phyloP scores from a whole-genome alignment of 2,888 invertebrate genomes.

The Orchesellides sinensis region DNA sequence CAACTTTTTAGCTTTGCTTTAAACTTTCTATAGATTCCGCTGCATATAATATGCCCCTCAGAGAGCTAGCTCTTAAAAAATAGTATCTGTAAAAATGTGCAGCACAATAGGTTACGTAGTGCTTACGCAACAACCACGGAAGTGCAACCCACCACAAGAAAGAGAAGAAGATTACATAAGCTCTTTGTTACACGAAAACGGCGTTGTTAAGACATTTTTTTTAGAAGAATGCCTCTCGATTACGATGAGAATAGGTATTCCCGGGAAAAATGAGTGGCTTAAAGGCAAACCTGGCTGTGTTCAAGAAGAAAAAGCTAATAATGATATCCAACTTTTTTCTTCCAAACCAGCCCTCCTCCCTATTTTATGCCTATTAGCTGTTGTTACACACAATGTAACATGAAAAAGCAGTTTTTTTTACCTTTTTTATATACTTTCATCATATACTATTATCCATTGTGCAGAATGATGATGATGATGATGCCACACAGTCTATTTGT shows the following conservation, averaged over 20 bases:
- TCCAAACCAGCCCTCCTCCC: conserved; percentile 5
- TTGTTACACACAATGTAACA: background rate
- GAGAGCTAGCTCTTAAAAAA: too few species aligned
- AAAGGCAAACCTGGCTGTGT: background rate
- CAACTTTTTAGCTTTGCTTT: too few species aligned
- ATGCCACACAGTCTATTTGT: conserved; percentile 5
- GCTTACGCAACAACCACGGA: conserved; percentile 27
- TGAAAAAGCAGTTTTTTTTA: too few species aligned
- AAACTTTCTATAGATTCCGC: too few species aligned
- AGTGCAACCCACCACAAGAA: background rate
- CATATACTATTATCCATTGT: background rate
- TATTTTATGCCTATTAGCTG: background rate
- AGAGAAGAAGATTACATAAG: conserved; percentile 38
- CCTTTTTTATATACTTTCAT: background rate
- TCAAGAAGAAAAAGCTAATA: conserved; percentile 21
- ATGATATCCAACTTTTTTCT: conserved; percentile 49
- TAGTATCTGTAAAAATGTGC: too few species aligned
- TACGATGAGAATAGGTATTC: background rate
- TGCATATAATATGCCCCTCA: too few species aligned
- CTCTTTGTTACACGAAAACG: conserved; percentile 50
- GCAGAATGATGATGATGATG: too few species aligned
- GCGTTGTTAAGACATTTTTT: conserved; percentile 28
- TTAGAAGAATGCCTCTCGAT: conserved; percentile 12
- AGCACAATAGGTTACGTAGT: too few species aligned
- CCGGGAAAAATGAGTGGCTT: background rate